Base-by-base conservation (phyloP, 1,140 invertebrate species). In the Hylyphantes graminicola region DNA sequence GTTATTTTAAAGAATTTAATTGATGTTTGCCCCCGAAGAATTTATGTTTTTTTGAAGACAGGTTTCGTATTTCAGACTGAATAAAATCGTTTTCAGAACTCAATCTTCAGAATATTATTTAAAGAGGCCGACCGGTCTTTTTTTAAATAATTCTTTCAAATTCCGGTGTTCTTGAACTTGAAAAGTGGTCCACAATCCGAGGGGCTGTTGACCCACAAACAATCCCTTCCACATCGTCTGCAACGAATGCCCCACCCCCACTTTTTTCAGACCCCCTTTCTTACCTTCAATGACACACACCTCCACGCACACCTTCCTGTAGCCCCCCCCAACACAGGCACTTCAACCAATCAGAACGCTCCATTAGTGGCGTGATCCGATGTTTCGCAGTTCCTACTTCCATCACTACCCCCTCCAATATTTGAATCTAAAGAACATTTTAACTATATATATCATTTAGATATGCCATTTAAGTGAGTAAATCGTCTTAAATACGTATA, bases 311-410 rank as follows among this genome's bases (percentile, higher is more conserved):
- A 80, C 77, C 77, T 70, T 50, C 77, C 35, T 35, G 35, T 35
- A 61, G 50, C 48, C 77, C 50, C 13, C 51, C 67, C 63, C 5
- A 19, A 70, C 57, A 80, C 68, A 70, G 53, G 48, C 21, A 70
- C 51, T 80, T 80, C 53, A 55, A 67, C 77, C 77, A 80, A 80
- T 80, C 65, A 80, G 8, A 50, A 21, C 17, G 53, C 21, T 7
- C 65, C 59, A 48, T 13, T 53, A 70, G 67, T 80, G 77, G 77
- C 77, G 77, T 80, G 77, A 80, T 80, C 35, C 35, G 35, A 35
- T 5, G 35, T 35, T 35, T 35, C 35, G 77, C 65, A 35, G 50
- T 59, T 61, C 53, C 54, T 17, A 8, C 6, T 7, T 9, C 12
- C 35, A 17, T 35, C 10, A 10, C 19, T 15, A 50, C 35, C 17